Base-by-base conservation (phyloP, 2,888 invertebrate genomes). In the Spodoptera exigua region DNA sequence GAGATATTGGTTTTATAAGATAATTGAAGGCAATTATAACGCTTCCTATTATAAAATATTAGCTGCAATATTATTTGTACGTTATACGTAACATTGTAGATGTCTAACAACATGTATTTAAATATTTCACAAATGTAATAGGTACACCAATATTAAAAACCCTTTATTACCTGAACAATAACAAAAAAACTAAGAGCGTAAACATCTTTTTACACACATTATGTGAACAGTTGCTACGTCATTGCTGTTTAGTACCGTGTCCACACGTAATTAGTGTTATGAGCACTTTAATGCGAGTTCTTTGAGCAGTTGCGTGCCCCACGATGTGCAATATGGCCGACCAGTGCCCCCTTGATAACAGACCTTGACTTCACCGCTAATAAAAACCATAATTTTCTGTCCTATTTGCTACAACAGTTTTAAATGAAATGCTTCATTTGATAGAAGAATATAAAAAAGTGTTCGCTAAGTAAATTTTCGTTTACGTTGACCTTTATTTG, bases 351-450 rank as follows among this genome's bases (percentile, higher is more conserved):
- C 55, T 66, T 47, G 36, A 68, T 59, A 61, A 43, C 16, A 37
- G 62, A 44, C 85, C 84, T 87, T 84, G 85, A 80, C 81, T 82
- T 59, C 55, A 49, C 47, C 0, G 11, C 34, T 61, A 53, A 55
- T 68, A 64, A 71, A 73, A 73, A 77, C 65, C 80, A 78, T 72
- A 44, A 68, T 68, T 76, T 78, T 76, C 72, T 73, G 67, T 72
- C 62, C 74, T 71, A 76, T 65, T 77, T 70, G 70, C 59, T 73
- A 63, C 61, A 62, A 54, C 59, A 51, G 53, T 64, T 54, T 61
- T 73, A 61, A 68, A 71, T 74, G 60, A 72, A 72, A 66, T 70
- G 65, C 47, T 60, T 64, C 60, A 39, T 48, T 65, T 55, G 44
- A 48, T 45, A 52, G 16, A 9, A 18, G 16, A 9, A 18, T 39